Base-by-base conservation (phyloP, 1,140 invertebrate species). In the Tetraneura akinire region DNA sequence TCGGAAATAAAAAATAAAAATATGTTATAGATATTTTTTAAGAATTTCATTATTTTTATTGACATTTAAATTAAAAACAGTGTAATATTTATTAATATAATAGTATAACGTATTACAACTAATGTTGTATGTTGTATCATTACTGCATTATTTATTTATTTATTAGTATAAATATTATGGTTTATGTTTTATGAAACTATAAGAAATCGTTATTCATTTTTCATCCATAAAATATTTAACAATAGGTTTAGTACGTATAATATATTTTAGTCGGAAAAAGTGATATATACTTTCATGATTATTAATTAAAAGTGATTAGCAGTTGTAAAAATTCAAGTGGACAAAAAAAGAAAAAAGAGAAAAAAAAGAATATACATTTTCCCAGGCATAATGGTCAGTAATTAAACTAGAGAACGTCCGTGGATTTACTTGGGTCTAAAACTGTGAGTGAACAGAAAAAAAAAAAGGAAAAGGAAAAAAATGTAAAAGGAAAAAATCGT, bases 221-320 rank as follows among this genome's bases (percentile, higher is more conserved):
- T 23, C 14, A 68, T 26, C 66, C 21, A n/a, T 13, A 68, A 26
- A 47, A 47, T 23, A 68, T 37, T 13, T 47, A 14, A 6, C 1
- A 6, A 13, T 47, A 47, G 4, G 1, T n/a, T n/a, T n/a, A n/a
- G n/a, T 47, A 47, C 11, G 11, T 14, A 47, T 45, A 68, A 68
- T 23, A 13, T 16, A 6, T 37, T 16, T 68, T 18, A 16, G 21
- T 23, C 42, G 37, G n/a, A 45, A 45, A 51, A 32, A 51, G 51
- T 71, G 14, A 32, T 51, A 51, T 76, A n/a, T 57, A 57, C 23
- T 76, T 37, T 57, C 29, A 62, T 14, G n/a, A 78, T 60, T 62
- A 78, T 78, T 78, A 78, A 78, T 78, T 45, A 16, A 45, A 45
- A 62, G 37, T 57, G 32, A 78, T 78, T 78, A 78, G 37, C 21